Base-by-base conservation (phyloP, 2,113 vertebrate species). In the Piaya cayana region DNA sequence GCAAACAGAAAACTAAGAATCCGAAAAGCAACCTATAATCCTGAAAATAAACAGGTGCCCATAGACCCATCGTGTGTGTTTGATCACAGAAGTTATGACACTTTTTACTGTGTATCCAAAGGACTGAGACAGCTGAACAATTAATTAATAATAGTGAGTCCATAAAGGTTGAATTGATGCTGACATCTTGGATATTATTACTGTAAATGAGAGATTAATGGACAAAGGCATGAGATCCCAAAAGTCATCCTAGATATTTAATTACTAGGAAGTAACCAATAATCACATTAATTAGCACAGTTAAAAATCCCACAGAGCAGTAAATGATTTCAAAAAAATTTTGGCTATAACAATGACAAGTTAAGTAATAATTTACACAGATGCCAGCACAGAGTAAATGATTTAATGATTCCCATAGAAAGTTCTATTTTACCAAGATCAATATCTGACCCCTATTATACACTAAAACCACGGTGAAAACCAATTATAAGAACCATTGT, bases 231-330 rank as follows among this genome's bases (percentile, higher is more conserved):
- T 1, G 0, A 93, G 89, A 95, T 94, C 87, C 87, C 94, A 55
- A 82, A 95, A 96, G 96, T 91, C 87, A 0, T 78, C 80, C 81
- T 65, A 93, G 94, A 79, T 92, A 96, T 95, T 97, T 96, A 96
- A 97, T 97, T 96, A 95, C 91, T 75, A 88, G 85, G 93, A 96
- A 95, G 91, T 90, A 96, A 96, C 94, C 91, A 97, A 97, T 97
- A 97, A 96, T 96, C 90, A 72, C 88, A 96, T 97, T 96, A 97
- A 97, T 96, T 97, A 97, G 72, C 68, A 88, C 68, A 72, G 95
- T 91, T 95, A 95, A 96, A 96, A 96, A 94, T 93, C 95, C 91
- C 95, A 93, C 90, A 5, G 49, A 96, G 91, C 69, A 95, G 71
- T 86, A 95, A 93, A 94, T 93, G n/a, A 95, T 92, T 95, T 96